These are phyloP conservation scores for Setipinna tenuifilis DNA, from an alignment of 2,797 vertebrate species.

Conservation along the genomic window DNA sequence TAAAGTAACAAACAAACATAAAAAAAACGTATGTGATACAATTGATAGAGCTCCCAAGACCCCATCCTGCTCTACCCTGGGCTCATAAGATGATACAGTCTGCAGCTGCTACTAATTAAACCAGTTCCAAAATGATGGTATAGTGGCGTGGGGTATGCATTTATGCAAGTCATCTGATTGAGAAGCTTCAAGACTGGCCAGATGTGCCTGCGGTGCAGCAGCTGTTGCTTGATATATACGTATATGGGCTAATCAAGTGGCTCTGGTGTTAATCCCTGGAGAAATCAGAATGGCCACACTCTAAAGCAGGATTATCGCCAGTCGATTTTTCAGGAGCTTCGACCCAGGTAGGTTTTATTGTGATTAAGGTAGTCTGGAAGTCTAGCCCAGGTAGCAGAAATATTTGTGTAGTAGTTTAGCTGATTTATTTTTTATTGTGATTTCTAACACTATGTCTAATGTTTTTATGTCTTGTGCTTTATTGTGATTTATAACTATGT, in stretches of 20 bases:
- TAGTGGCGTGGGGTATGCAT: not conserved
- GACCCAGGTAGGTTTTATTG: too few species aligned
- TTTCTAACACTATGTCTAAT: too few species aligned
- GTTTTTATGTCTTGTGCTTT: too few species aligned
- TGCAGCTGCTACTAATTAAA: not conserved
- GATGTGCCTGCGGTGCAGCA: slow-evolving; percentile 6
- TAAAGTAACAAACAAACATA: too few species aligned
- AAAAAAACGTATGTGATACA: not conserved
- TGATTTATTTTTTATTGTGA: too few species aligned
- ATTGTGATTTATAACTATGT: too few species aligned
- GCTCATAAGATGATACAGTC: not conserved
- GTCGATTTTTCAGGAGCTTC: too few species aligned
- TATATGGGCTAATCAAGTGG: not conserved
- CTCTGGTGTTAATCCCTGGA: not conserved
- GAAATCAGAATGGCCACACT: not conserved
- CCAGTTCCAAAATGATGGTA: not conserved
- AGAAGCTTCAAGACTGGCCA: not conserved
- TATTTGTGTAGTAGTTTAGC: too few species aligned
- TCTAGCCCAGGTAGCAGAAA: too few species aligned
- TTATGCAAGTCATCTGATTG: not conserved
- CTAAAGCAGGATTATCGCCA: too few species aligned
- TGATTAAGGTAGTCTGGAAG: too few species aligned
- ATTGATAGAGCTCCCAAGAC: not conserved
- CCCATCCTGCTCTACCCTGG: not conserved
- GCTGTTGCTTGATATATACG: not conserved